These are phyloP conservation scores for Phragmatobia fuliginosa DNA, from an alignment of 2,888 invertebrate species.

Conservation along the genomic window DNA sequence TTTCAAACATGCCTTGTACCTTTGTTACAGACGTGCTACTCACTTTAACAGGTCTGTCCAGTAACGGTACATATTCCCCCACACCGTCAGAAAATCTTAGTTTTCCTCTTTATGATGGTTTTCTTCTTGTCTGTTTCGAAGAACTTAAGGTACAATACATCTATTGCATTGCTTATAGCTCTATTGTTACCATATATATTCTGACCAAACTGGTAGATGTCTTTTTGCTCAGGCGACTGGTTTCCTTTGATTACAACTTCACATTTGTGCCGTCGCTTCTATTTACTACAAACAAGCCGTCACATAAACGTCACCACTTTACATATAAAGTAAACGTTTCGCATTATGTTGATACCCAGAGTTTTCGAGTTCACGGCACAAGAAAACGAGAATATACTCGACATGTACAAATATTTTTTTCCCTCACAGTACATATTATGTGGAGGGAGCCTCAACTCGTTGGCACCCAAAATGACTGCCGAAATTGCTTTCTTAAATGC, in stretches of 20 bases:
- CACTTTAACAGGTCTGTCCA: neutral
- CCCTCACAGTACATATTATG: conserved; percentile 20
- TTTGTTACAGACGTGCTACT: neutral
- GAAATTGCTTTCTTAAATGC: conserved; percentile 72
- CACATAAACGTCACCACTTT: neutral
- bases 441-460: conserved; percentile 34
- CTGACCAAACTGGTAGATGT: neutral
- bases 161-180: neutral
- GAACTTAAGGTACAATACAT: neutral
- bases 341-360: conserved; percentile 11
- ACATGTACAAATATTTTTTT: conserved; percentile 28
- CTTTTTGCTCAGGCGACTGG: neutral
- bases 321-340: neutral
- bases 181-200: neutral
- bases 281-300: neutral
- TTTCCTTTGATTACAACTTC: neutral
- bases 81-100: neutral
- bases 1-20: neutral
- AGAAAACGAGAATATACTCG: conserved; percentile 9
- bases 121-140: neutral
- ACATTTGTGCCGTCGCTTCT: neutral
- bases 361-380: conserved; percentile 9
- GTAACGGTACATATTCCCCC: neutral
- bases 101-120: neutral
- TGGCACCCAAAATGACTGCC: conserved; percentile 52